These are phyloP conservation scores for Hydroisotoma schaefferi DNA, from an alignment of 2,888 invertebrate species.

Conservation along the genomic window DNA sequence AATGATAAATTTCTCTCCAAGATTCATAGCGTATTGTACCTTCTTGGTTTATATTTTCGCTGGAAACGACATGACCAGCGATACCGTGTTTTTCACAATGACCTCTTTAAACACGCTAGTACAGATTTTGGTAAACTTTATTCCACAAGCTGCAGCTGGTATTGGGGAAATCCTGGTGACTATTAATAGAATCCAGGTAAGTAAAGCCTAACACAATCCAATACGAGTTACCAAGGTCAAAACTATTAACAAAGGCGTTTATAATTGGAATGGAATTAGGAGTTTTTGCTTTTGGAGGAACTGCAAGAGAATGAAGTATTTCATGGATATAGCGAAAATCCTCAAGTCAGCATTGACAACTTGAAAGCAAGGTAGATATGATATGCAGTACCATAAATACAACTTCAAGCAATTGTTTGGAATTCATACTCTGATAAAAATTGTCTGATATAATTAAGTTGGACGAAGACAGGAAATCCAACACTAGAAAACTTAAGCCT, in stretches of 20 bases:
- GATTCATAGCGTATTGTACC: constrained; percentile 24
- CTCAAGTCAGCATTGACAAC: no score
- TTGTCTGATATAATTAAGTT: no score
- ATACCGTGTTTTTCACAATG: constrained; percentile 36
- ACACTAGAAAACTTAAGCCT: constrained; percentile 20
- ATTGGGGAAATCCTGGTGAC: constrained; percentile 33
- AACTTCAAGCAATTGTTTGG: no score
- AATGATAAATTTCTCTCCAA: constrained; percentile 10
- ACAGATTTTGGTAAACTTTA: constrained; percentile 34
- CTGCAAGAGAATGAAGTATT: constrained; percentile 20
- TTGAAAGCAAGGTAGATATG: no score
- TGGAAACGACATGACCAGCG: constrained; percentile 25
- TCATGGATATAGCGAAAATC: constrained; percentile 13
- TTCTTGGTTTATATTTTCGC: constrained; percentile 18
- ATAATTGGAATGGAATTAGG: no score
- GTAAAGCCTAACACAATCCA: no score
- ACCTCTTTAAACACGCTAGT: constrained; percentile 25
- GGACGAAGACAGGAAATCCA: constrained; percentile 11
- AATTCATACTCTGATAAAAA: no score
- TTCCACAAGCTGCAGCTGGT: constrained; percentile 25
- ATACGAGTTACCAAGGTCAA: no score
- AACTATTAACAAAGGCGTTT: no score
- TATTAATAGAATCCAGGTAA: constrained; percentile 25
- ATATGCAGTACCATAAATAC: no score
- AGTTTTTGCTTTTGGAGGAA: constrained; percentile 32